Conservation (phyloP, 1,140 invertebrate species). For the Telenomus remus region DNA sequence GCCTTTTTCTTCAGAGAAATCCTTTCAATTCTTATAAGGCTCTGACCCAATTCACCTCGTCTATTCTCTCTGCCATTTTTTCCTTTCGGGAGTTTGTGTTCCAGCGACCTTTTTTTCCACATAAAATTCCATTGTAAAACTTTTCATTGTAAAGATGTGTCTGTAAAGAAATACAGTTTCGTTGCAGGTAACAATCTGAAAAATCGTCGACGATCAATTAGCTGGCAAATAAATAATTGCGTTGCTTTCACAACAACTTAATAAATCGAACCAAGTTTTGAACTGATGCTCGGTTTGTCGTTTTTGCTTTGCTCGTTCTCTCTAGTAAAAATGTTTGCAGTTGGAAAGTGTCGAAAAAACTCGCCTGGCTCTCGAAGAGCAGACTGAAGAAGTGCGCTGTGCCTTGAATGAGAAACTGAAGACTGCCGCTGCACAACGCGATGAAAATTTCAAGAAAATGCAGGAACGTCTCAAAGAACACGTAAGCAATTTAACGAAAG, state of each 20-base stretch:
- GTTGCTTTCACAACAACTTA: not conserved
- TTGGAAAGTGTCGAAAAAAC: slow-evolving; percentile 90
- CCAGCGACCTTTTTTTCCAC: no score
- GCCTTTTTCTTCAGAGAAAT: slow-evolving; percentile 24
- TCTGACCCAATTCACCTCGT: no score
- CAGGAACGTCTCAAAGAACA: slow-evolving; percentile 91
- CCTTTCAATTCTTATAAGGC: slow-evolving; percentile 27
- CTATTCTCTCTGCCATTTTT: no score
- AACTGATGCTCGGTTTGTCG: not conserved
- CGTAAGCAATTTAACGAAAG: slow-evolving; percentile 74
- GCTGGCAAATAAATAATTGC: no score
- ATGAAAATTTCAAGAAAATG: slow-evolving; percentile 92
- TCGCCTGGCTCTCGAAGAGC: slow-evolving; percentile 85
- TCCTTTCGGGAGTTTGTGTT: no score
- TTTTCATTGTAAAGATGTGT: no score
- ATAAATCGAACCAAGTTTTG: not conserved
- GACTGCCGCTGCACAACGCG: slow-evolving; percentile 87
- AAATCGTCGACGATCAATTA: no score
- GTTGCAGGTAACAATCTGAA: no score
- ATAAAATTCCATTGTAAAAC: no score
- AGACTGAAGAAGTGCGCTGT: slow-evolving; percentile 87
- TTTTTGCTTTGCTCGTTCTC: slow-evolving; percentile 8
- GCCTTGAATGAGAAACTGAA: slow-evolving; percentile 90
- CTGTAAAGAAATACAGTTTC: no score
- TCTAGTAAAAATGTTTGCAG: slow-evolving; percentile 75